These are phyloP conservation scores for Mustelus asterias DNA, from an alignment of 2,113 vertebrate genomes.

Conservation along the genomic window DNA sequence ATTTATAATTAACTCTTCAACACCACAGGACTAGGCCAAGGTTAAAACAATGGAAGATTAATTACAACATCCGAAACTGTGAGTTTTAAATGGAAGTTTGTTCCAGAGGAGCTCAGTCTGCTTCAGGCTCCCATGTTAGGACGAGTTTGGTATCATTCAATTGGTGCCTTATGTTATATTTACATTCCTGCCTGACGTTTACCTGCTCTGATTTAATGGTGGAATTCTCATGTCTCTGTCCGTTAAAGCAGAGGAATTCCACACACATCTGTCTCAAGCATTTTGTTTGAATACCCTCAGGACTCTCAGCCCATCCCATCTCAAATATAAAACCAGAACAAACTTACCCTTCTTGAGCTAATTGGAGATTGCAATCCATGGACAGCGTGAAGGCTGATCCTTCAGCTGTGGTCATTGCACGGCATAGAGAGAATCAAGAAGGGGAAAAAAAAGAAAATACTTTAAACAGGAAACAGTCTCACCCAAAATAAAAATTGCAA, in stretches of 20 bases:
- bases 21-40: neutral
- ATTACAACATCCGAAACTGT: neutral
- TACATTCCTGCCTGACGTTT: neutral
- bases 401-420: neutral
- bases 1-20: neutral
- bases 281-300: neutral
- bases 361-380: neutral
- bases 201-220: neutral
- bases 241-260: neutral
- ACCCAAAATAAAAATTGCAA: neutral
- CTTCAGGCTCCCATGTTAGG: neutral
- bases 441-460: neutral
- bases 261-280: neutral
- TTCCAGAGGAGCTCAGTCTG: neutral
- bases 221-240: neutral
- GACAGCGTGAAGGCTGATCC: neutral
- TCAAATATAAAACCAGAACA: neutral
- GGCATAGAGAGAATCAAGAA: neutral
- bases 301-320: neutral
- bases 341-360: neutral
- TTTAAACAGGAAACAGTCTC: neutral
- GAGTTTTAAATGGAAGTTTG: neutral
- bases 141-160: neutral
- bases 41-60: neutral
- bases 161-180: neutral